Evolutionary conservation across 2,888 invertebrate genomes (phyloP).

Genomic region (Pachycephus smyrnensis): DNA sequence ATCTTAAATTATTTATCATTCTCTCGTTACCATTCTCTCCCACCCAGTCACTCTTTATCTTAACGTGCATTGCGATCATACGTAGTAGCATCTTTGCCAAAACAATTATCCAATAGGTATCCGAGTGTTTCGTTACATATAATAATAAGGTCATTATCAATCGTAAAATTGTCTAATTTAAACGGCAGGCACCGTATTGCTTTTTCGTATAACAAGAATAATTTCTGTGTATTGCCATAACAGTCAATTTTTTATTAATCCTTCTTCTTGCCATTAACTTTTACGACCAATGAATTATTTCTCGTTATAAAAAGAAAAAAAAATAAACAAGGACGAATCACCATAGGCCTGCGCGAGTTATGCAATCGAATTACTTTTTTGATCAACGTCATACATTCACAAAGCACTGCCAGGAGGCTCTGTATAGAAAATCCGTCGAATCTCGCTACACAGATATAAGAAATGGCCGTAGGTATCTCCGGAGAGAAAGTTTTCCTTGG

Average conservation of each 20-base stretch:
- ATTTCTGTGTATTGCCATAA: not conserved
- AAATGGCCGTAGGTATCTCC: not conserved
- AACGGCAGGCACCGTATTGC: conserved; percentile 8
- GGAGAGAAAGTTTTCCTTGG: not conserved
- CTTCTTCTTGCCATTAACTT: not conserved
- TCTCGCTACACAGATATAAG: not conserved
- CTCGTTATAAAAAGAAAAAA: too few relatives aligned
- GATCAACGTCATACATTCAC: not conserved
- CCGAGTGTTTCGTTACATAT: not conserved
- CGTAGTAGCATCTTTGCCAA: not conserved
- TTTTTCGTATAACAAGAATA: conserved; percentile 4
- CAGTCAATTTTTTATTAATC: not conserved
- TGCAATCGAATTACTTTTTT: not conserved
- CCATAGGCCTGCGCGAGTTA: not conserved
- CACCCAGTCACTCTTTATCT: not conserved
- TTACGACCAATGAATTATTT: not conserved
- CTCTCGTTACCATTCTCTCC: not conserved
- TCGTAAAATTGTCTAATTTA: not conserved
- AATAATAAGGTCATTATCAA: not conserved
- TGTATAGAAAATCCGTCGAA: not conserved
- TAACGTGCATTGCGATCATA: not conserved
- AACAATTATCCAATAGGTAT: not conserved
- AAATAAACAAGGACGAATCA: not conserved
- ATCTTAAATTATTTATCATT: not conserved
- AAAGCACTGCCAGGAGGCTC: not conserved